Base-by-base conservation (phyloP, 2,113 vertebrate species). In the Microtus oregoni region DNA sequence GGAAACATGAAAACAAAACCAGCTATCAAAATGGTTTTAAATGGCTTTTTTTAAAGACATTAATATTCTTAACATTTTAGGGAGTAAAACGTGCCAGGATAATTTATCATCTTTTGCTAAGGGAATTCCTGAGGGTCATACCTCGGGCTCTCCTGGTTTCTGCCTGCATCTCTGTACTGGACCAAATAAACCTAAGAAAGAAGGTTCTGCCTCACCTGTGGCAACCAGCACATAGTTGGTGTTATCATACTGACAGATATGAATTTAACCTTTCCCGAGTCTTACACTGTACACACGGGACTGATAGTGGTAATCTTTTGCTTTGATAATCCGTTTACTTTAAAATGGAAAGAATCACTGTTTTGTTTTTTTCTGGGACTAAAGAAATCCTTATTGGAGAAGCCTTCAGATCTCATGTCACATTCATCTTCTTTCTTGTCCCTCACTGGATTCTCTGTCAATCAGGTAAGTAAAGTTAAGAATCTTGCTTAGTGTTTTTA, bases 401-500 rank as follows among this genome's bases (percentile, higher is more conserved):
- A 99, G 97, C 99, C 99, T 41, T 98, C 99, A 8, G 99, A 99
- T 90, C 96, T 99, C 94, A 98, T 99, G 97, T 97, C 99, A 94
- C 99, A 99, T 90, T 99, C 99, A 0, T 99, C 99, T 0, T 99
- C 99, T 94, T 99, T 99, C 96, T 98, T 99, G 97, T 99, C 99
- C 70, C 99, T 99, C 38, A 98, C 99, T 44, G 99, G 99, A 90
- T 99, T 99, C 98, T 99, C 99, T 92, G 98, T 99, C 85, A 99
- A 99, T 98, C 99, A 99, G 99, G 99, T 99, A 96, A 92, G 97
- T 91, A n/a, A 79, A 38, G 19, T 79, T 68, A 68, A 70, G 44
- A 63, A 67, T 11, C 55, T 89, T 89, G 30, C 73, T 91, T 67
- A 93, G 44, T 67, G n/a, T 50, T 76, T 86, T 67, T 68, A 35